Conservation (phyloP, 2,797 vertebrate genomes). For the Hyperoplus immaculatus region DNA sequence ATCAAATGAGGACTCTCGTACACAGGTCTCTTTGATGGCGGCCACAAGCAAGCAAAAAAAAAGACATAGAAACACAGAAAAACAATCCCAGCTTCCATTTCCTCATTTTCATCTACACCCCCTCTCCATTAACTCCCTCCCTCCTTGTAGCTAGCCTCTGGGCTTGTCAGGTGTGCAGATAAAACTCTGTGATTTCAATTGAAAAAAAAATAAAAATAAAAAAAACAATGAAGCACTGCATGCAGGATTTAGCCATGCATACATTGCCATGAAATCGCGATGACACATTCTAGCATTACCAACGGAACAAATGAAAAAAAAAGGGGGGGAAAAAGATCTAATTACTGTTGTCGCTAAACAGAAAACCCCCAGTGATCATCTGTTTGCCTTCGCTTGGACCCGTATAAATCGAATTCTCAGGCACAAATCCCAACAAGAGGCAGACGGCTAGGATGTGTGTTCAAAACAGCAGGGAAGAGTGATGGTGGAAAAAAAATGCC, state of each 20-base stretch:
- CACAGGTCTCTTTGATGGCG: conserved; percentile 56
- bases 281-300: conserved; percentile 5
- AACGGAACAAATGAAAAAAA: conserved; percentile 29
- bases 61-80: conserved; percentile 27
- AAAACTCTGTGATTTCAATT: conserved; percentile 50
- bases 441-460: conserved; percentile 32
- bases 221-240: no score
- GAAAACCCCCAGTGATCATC: conserved; percentile 22
- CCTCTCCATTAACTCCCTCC: conserved; percentile 2
- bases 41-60: conserved; percentile 31
- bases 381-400: conserved; percentile 22
- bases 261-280: conserved; percentile 25
- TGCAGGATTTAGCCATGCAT: conserved; percentile 27
- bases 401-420: conserved; percentile 25
- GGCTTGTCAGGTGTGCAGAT: conserved; percentile 37
- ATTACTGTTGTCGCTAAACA: conserved; percentile 23
- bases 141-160: conserved; percentile 24
- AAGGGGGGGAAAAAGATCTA: conserved; percentile 17
- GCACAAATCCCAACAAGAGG: conserved; percentile 23
- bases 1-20: conserved; percentile 56
- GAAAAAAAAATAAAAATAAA: background rate
- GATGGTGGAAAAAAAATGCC: conserved; percentile 40
- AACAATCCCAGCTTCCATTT: conserved; percentile 42
- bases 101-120: conserved; percentile 39
- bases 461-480: conserved; percentile 28